Conservation (phyloP, 2,797 vertebrate species). For the Aulostomus chinensis region DNA sequence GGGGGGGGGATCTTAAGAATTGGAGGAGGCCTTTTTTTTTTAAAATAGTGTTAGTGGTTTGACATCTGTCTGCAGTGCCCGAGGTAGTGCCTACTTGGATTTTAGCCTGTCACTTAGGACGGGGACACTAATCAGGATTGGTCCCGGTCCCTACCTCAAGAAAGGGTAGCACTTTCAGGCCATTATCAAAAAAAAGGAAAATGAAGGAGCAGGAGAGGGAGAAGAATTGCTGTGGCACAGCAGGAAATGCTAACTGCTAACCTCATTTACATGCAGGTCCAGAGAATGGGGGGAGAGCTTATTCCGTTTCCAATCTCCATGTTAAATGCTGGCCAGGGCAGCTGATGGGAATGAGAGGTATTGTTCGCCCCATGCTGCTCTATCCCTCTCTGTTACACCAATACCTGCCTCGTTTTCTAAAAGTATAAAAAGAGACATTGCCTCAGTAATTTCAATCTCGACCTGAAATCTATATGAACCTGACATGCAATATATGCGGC, state of each 20-base stretch:
- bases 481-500: conserved; percentile 42
- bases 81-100: conserved; percentile 77
- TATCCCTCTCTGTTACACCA: conserved; percentile 57
- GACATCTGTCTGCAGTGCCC: conserved; percentile 75
- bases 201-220: conserved; percentile 51
- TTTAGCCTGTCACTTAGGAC: conserved; percentile 80
- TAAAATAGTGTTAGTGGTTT: conserved; percentile 66
- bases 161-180: conserved; percentile 70
- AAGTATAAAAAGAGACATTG: conserved; percentile 45
- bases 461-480: conserved; percentile 47
- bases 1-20: conserved; percentile 44
- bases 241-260: conserved; percentile 79
- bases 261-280: conserved; percentile 86
- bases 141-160: conserved; percentile 70
- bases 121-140: conserved; percentile 82
- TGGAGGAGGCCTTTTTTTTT: conserved; percentile 57
- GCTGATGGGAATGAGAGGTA: conserved; percentile 79
- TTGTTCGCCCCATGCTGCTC: conserved; percentile 73
- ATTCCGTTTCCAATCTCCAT: conserved; percentile 85
- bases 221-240: conserved; percentile 75
- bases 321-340: conserved; percentile 82
- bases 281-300: conserved; percentile 74
- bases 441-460: conserved; percentile 49
- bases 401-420: conserved; percentile 69
- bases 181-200: conserved; percentile 61